A percentile compares a stretch with the other conserved stretches of the same genome.
Conservation (phyloP, 2,797 vertebrate genomes). For the Perodicticus potto region DNA sequence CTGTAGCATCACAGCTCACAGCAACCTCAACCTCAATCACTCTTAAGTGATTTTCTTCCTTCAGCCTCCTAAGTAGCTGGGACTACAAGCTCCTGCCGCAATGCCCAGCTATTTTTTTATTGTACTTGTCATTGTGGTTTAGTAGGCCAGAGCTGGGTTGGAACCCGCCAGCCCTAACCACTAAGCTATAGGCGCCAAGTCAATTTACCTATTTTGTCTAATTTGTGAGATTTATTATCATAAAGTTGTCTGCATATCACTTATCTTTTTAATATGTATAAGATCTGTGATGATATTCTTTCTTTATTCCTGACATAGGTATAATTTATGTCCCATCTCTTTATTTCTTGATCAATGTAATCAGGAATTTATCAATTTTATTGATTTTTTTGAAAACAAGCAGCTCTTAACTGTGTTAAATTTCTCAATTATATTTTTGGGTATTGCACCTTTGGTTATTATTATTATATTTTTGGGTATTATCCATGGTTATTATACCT, state of each 20-base stretch:
- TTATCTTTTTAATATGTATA: neutral
- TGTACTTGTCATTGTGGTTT: too few species aligned
- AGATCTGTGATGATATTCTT: neutral
- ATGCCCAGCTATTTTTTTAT: too few species aligned
- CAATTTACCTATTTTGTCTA: neutral
- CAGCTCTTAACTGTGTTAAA: neutral
- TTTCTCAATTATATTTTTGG: neutral
- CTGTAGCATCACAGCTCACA: too few species aligned
- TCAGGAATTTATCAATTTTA: neutral
- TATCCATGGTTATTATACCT: neutral
- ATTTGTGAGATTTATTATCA: neutral
- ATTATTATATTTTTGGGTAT: neutral
- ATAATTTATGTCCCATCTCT: neutral
- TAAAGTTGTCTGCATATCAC: neutral
- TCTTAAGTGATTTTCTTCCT: too few species aligned
- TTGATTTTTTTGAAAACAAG: neutral
- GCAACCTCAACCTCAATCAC: too few species aligned
- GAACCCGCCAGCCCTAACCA: too few species aligned
- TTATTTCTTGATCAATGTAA: neutral
- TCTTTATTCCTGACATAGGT: neutral
- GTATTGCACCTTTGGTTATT: neutral
- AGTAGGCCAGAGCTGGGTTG: too few species aligned
- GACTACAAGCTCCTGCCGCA: too few species aligned
- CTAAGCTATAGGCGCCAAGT: too few species aligned
- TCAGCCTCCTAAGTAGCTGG: too few species aligned